Evolutionary conservation across 23 tunicate genomes (phyloP), one percentile per base, ranked within the genome.

Genomic region (Corella eumyota): DNA sequence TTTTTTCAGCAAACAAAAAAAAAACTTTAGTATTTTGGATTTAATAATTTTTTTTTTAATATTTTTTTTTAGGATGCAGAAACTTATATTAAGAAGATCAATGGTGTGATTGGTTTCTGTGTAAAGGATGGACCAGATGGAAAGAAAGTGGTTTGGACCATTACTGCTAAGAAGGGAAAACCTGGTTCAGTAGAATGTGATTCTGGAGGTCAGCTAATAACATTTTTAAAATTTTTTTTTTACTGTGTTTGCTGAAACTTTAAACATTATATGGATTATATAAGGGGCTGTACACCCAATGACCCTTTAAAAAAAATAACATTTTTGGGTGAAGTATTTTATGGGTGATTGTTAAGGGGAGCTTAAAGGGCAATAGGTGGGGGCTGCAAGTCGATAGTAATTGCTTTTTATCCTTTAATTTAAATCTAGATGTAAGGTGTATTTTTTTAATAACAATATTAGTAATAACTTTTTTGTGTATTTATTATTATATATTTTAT

Each of bases 151-250:
- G 61, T 53, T 4, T 88, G 96, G 96, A 51, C 71, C 9, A 56
- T 88, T 6, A 83, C 78, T 56, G 83, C 64, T 19, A 88, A 88
- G 47, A 72, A 65, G 24, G 94, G 72, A 38, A 68, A 65, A 58
- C 56, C 54, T 30, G 96, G 96, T 34, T 58, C 72, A 2, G 75
- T 88, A 17, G 90, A 88, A 73, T 68, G 72, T 30, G 79, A 88
- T 56, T 72, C 84, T 19, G 47, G 51, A 38, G 58, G 94, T 85
- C 58, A 56, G 78, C 49, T 20, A n/a, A n/a, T n/a, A n/a, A n/a
- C n/a, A n/a, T 23, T 30, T 20, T 17, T 60, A 23, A 9, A 19
- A 28, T n/a, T n/a, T 30, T 23, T 26, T 30, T 28, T 22, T 13
- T 11, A 17, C 11, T 22, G 11, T 44, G 49, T 44, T 44, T 17